phyloP scores from a whole-genome alignment of 2,113 vertebrate genomes.

The Pedionomus torquatus region DNA sequence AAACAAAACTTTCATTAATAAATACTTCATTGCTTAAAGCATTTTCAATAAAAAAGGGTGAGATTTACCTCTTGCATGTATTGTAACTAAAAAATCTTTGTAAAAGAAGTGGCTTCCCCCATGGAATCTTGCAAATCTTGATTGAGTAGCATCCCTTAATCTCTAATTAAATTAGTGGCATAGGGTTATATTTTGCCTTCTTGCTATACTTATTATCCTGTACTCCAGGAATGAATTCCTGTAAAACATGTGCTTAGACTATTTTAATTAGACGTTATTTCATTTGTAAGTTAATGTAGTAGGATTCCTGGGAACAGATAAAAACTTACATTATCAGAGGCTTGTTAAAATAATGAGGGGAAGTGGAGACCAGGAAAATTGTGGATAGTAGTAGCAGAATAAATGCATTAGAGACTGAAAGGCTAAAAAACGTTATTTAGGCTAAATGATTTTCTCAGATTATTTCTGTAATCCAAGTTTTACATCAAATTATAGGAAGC shows the following conservation, averaged over 20 bases:
- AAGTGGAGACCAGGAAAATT: neutral
- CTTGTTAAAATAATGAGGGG: neutral
- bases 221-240: neutral
- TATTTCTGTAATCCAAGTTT: neutral
- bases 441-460: neutral
- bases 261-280: neutral
- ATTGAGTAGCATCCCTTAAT: neutral
- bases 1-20: neutral
- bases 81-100: neutral
- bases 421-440: neutral
- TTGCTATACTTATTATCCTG: neutral
- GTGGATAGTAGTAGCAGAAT: neutral
- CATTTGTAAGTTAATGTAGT: neutral
- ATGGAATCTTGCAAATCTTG: neutral
- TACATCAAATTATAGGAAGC: too few relatives aligned
- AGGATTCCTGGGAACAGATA: neutral
- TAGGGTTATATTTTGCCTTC: neutral
- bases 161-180: neutral
- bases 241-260: neutral
- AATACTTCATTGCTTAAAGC: neutral
- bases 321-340: neutral
- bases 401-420: neutral
- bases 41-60: neutral
- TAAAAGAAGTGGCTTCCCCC: neutral
- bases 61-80: neutral